Evolutionary conservation across 1,140 invertebrate species (phyloP).

Genomic region (Bombyx mandarina): DNA sequence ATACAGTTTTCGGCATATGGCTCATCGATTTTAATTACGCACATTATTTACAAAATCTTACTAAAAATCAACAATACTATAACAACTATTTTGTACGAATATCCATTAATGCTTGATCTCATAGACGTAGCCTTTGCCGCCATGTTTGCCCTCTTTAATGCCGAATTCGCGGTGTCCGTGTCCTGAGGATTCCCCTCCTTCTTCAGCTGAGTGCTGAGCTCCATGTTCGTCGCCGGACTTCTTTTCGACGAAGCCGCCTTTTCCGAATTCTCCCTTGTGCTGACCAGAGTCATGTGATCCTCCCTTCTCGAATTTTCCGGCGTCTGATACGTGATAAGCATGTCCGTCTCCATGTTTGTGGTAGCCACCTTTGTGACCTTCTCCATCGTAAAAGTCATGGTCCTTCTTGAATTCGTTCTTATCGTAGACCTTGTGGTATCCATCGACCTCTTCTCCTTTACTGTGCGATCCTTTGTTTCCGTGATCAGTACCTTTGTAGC

Average conservation of each 20-base stretch:
- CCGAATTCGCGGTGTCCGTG: constrained; percentile 54
- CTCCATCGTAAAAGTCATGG: constrained; percentile 78
- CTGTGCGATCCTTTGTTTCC: constrained; percentile 75
- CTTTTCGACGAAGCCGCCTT: constrained; percentile 60
- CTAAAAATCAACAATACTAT: constrained; percentile 47
- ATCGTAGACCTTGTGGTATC: constrained; percentile 78
- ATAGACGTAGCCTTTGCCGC: constrained; percentile 56
- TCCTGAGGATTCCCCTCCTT: constrained; percentile 53
- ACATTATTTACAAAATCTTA: constrained; percentile 57
- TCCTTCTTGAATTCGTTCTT: constrained; percentile 81
- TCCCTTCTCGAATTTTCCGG: constrained; percentile 67
- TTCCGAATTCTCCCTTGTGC: constrained; percentile 47
- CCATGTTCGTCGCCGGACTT: constrained; percentile 52
- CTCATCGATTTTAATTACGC: constrained; percentile 34
- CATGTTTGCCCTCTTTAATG: constrained; percentile 39
- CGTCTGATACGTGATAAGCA: constrained; percentile 56
- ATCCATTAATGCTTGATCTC: constrained; percentile 41
- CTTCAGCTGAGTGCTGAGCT: constrained; percentile 55
- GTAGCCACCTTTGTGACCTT: constrained; percentile 72
- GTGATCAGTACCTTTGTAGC: constrained; percentile 75
- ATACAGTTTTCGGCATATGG: constrained; percentile 11
- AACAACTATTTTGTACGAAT: constrained; percentile 33
- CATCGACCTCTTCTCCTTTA: constrained; percentile 76
- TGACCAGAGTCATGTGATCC: constrained; percentile 64
- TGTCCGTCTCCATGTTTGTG: constrained; percentile 69